These are phyloP conservation scores for Lucilia sericata DNA, from an alignment of 1,140 invertebrate species.

Conservation along the genomic window DNA sequence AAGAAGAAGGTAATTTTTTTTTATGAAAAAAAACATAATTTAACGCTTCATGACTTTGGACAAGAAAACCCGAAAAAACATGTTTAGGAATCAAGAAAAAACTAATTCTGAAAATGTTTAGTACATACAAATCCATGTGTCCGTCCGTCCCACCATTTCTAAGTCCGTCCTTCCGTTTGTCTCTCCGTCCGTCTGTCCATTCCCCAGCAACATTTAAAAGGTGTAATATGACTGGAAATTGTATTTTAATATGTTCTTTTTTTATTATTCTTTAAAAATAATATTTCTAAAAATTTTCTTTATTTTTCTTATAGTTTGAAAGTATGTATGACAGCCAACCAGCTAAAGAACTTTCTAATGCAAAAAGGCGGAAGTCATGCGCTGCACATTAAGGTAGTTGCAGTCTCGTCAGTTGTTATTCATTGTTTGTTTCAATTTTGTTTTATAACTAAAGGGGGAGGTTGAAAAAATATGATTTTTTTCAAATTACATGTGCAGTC, in stretches of 20 bases:
- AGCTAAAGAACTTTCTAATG: constrained; percentile 5
- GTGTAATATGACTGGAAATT: constrained; percentile 12
- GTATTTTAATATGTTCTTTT: constrained; percentile 10
- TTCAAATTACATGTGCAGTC: neutral
- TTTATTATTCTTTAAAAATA: neutral
- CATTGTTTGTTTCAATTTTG: neutral
- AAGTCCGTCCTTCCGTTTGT: too few relatives aligned
- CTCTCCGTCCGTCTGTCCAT: too few relatives aligned
- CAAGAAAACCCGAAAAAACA: neutral
- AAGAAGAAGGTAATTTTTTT: neutral
- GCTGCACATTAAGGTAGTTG: neutral
- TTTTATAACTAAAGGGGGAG: neutral
- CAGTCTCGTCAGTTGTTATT: too few relatives aligned
- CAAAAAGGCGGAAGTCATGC: constrained; percentile 12
- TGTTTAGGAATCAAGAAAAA: neutral
- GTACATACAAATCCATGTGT: too few relatives aligned
- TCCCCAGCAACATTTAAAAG: neutral
- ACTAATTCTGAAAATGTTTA: neutral
- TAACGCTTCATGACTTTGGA: constrained; percentile 33
- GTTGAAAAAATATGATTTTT: neutral
- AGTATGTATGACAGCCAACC: neutral
- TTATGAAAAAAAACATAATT: constrained; percentile 31
- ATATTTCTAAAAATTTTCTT: neutral
- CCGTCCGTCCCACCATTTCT: too few relatives aligned
- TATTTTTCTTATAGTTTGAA: neutral